Conservation (phyloP, 2,113 vertebrate genomes). For the Pangasianodon hypophthalmus region DNA sequence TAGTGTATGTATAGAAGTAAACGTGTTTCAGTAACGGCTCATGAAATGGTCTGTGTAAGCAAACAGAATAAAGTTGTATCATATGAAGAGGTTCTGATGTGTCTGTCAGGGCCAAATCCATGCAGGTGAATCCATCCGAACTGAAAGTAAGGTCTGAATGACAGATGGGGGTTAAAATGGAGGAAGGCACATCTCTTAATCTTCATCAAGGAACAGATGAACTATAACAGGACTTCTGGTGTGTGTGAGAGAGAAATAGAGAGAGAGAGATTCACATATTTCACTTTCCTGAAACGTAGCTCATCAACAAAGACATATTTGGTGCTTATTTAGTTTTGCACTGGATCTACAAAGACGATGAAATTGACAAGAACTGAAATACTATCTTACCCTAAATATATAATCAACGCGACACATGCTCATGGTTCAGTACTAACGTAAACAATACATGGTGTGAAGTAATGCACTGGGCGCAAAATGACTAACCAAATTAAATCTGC, state of each 20-base stretch:
- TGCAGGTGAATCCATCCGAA: conserved; percentile 12
- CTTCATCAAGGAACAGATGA: conserved; percentile 40
- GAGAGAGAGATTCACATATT: not conserved
- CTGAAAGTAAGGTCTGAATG: conserved; percentile 6
- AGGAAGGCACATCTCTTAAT: conserved; percentile 66
- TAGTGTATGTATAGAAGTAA: not conserved
- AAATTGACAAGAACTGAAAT: not conserved
- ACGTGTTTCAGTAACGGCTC: not conserved
- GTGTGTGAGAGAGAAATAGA: not conserved
- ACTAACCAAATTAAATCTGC: not conserved
- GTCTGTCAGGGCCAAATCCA: not conserved
- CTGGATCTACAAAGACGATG: not conserved
- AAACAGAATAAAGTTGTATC: not conserved
- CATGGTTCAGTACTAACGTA: not conserved
- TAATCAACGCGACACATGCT: not conserved
- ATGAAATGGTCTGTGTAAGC: not conserved
- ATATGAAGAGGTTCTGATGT: not conserved
- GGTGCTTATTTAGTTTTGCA: not conserved
- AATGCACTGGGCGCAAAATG: not conserved
- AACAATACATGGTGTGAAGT: not conserved
- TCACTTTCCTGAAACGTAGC: not conserved
- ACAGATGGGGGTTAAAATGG: not conserved
- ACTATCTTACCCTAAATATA: not conserved
- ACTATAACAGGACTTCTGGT: conserved; percentile 45
- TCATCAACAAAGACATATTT: not conserved